A percentile compares a stretch with the other conserved stretches of the same genome.
Conservation (phyloP, 2,888 invertebrate species). For the Acanthosepion lycidas region DNA sequence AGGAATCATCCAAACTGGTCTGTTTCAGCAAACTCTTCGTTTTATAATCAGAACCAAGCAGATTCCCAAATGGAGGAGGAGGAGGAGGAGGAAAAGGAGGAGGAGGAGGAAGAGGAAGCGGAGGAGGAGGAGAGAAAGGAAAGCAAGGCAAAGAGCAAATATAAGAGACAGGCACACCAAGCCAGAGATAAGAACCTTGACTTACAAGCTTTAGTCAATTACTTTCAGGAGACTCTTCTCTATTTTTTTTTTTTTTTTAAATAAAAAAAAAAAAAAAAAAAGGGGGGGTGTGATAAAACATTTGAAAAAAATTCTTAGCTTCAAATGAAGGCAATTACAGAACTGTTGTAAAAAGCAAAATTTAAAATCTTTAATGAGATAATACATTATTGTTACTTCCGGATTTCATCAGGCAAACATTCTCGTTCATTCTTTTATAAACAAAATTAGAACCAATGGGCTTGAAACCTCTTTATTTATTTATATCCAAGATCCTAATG, state of each 20-base stretch:
- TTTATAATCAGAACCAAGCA: conserved; percentile 56
- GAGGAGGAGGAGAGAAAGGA: not conserved
- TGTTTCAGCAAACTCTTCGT: conserved; percentile 87
- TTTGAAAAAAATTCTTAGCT: not conserved
- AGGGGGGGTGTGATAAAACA: not conserved
- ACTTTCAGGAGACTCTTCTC: not conserved
- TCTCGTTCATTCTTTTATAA: too few relatives aligned
- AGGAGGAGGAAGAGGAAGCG: conserved; percentile 50
- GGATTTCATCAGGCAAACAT: too few relatives aligned
- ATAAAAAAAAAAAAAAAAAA: not conserved
- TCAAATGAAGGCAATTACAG: not conserved
- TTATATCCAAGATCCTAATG: too few relatives aligned
- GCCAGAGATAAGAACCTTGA: conserved; percentile 33
- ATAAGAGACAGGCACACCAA: conserved; percentile 47
- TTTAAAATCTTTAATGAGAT: too few relatives aligned
- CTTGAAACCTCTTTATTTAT: too few relatives aligned
- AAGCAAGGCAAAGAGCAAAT: conserved; percentile 45
- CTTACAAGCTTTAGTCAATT: not conserved
- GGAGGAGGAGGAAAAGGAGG: conserved; percentile 50
- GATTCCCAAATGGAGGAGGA: conserved; percentile 51
- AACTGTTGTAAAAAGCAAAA: not conserved
- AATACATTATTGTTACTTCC: too few relatives aligned
- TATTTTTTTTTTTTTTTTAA: too few relatives aligned
- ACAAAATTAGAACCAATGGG: too few relatives aligned
- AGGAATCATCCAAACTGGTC: conserved; percentile 90